A percentile compares a stretch with the other conserved stretches of the same genome.
Conservation (phyloP, 2,113 vertebrate genomes). For the Hippoglossus stenolepis region DNA sequence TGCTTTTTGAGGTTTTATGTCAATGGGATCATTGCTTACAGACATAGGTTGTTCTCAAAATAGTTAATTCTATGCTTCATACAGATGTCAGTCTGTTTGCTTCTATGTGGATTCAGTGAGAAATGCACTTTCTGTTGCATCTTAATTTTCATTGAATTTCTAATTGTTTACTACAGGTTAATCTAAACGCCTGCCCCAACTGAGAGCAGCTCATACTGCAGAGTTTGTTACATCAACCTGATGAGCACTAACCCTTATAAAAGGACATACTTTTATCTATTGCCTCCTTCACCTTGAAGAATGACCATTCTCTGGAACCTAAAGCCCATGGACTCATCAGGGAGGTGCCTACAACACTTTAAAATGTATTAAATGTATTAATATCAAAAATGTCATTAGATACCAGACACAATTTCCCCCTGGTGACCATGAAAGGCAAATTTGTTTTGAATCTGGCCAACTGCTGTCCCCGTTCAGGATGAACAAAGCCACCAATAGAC, state of each 20-base stretch:
- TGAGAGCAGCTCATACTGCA: too few species aligned
- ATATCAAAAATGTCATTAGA: not conserved
- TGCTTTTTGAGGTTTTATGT: conserved; percentile 16
- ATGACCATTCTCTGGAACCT: too few species aligned
- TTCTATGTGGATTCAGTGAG: not conserved
- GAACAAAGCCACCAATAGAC: not conserved
- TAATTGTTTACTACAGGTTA: not conserved
- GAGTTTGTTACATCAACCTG: too few species aligned
- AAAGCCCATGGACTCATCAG: too few species aligned
- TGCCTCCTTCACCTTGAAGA: too few species aligned
- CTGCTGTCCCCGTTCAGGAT: not conserved
- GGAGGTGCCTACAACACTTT: too few species aligned
- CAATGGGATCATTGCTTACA: not conserved
- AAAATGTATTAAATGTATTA: too few species aligned
- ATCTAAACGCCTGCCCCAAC: too few species aligned
- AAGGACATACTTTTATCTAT: too few species aligned
- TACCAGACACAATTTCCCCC: not conserved
- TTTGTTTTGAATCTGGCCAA: not conserved
- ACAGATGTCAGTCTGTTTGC: not conserved
- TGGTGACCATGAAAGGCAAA: not conserved
- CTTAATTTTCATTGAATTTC: not conserved
- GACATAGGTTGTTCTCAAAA: not conserved
- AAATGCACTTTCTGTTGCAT: not conserved
- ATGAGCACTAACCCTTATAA: too few species aligned
- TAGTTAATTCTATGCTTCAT: not conserved